phyloP scores from a whole-genome alignment of 2,888 invertebrate genomes.

The Andrena dorsata region DNA sequence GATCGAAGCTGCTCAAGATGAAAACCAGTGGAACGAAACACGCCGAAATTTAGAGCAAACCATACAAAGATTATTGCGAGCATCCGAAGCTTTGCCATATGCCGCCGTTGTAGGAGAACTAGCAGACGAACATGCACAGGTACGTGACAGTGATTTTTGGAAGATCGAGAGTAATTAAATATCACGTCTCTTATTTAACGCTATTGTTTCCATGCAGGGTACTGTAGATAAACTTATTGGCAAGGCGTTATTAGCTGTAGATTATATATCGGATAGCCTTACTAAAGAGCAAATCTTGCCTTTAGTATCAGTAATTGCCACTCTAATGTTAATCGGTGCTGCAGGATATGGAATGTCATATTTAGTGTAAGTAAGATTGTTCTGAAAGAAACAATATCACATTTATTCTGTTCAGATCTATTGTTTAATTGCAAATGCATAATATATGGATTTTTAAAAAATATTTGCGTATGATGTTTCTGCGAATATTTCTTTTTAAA shows the following conservation, averaged over 20 bases:
- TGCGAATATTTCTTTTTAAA: no score
- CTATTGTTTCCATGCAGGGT: constrained; percentile 83
- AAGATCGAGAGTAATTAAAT: neutral
- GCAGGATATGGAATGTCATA: constrained; percentile 95
- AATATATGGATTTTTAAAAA: no score
- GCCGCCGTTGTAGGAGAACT: constrained; percentile 90
- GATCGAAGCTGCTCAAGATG: constrained; percentile 85
- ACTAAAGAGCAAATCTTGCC: constrained; percentile 92
- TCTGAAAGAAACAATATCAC: constrained; percentile 34
- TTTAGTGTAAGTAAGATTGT: constrained; percentile 87
- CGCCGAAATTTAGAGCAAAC: constrained; percentile 90
- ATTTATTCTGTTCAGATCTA: neutral
- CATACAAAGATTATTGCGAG: constrained; percentile 89
- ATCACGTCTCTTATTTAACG: neutral
- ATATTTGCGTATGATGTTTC: no score
- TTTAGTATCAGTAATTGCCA: constrained; percentile 91
- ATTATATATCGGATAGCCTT: constrained; percentile 90
- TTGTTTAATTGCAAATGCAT: no score
- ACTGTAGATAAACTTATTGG: constrained; percentile 90
- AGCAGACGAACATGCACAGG: constrained; percentile 86
- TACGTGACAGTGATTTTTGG: constrained; percentile 75
- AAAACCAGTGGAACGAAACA: constrained; percentile 89
- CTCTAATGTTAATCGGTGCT: constrained; percentile 91
- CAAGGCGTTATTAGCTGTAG: constrained; percentile 89
- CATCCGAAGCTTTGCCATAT: constrained; percentile 91